Conservation (phyloP, 2,888 invertebrate species). For the Abrostola triplasia region DNA sequence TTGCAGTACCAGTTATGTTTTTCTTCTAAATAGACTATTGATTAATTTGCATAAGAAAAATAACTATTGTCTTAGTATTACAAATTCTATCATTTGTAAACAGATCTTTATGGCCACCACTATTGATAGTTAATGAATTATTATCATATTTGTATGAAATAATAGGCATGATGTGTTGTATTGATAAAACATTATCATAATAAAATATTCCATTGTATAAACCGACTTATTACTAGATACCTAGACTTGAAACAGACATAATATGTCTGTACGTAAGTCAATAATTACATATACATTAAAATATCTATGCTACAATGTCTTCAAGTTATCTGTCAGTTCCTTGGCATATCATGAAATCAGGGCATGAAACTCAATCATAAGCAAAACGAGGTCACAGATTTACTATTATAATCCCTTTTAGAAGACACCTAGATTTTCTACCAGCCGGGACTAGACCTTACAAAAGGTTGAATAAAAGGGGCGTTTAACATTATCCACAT, state of each 20-base stretch:
- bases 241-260: not conserved
- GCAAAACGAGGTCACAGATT: conserved; percentile 71
- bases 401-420: conserved; percentile 26
- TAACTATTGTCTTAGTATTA: conserved; percentile 5
- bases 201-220: conserved; percentile 10
- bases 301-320: not conserved
- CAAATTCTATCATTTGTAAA: not conserved
- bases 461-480: conserved; percentile 39
- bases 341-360: conserved; percentile 51
- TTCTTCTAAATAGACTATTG: not conserved
- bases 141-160: conserved; percentile 2
- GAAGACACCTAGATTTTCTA: not conserved
- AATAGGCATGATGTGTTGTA: conserved; percentile 3
- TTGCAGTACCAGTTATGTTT: not conserved
- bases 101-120: not conserved
- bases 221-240: not conserved
- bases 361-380: conserved; percentile 52
- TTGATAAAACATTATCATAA: conserved; percentile 19
- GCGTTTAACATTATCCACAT: conserved; percentile 50
- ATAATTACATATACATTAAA: no score
- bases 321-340: conserved; percentile 11
- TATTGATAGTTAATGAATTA: conserved; percentile 1
- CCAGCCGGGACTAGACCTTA: not conserved
- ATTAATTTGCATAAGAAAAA: conserved; percentile 6
- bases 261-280: no score